Evolutionary conservation across 2,888 invertebrate genomes (phyloP), one percentile per base, ranked within the genome.

Genomic region (Magallana nippona): DNA sequence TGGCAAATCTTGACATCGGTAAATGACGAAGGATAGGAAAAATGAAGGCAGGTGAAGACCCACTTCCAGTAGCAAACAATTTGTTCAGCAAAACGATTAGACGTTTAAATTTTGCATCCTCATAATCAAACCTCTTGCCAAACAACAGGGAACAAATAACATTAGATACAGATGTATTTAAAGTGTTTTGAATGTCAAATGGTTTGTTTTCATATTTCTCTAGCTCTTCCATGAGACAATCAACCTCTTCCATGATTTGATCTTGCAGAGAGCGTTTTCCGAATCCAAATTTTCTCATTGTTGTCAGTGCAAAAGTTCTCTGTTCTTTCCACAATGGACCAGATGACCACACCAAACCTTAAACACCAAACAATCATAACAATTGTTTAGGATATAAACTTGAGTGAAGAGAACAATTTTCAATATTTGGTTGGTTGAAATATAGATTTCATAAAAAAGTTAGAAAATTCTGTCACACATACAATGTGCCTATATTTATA

Each of bases 201-300:
- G 81, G 56, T 32, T 63, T 55, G 32, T 62, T 62, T 57, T 27
- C 79, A 27, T 2, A 58, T 19, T 81, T 62, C 58, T 58, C 81
- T 17, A 86, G n/a, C 17, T 57, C 82, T 2, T 84, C 81, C 3
- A 87, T 22, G 22, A 90, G 85, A 0, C 84, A 83, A 27, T 77
- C 79, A 2, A 88, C 82, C 82, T 90, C 90, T 32, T 82, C 81
- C 22, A 81, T 78, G 17, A 87, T 87, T 22, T 82, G 80, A n/a
- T 71, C 78, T 78, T 89, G 87, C 56, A 87, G 19, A 17, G 55
- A 78, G 10, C 81, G 82, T 58, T 84, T 86, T 10, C 87, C 88
- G 56, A 87, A 87, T 17, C 89, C 88, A 19, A 89, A 84, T 32
- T 89, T 84, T 8, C 86, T 55, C 10, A 89, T 78, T 5, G 84